These are phyloP conservation scores for Lasiommata megera DNA, from an alignment of 2,888 invertebrate species.

Conservation along the genomic window DNA sequence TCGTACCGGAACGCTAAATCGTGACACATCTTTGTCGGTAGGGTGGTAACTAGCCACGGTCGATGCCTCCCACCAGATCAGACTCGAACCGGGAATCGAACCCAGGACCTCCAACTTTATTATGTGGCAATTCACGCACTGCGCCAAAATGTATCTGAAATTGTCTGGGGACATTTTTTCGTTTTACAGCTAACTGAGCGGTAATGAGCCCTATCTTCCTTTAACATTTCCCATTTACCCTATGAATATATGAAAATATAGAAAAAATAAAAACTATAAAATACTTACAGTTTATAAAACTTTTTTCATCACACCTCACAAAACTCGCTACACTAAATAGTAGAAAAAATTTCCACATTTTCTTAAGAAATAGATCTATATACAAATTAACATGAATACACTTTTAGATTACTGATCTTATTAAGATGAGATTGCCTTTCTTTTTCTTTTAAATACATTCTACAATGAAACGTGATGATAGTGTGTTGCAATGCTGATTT, in stretches of 20 bases:
- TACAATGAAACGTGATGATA: conserved; percentile 30
- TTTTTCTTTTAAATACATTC: conserved; percentile 23
- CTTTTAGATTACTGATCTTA: neutral
- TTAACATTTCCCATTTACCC: too few relatives aligned
- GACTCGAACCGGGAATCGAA: too few relatives aligned
- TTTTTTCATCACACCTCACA: conserved; percentile 27
- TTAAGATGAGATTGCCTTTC: conserved; percentile 13
- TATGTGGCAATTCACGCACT: too few relatives aligned
- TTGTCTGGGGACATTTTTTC: neutral
- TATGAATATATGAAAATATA: neutral
- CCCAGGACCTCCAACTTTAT: too few relatives aligned
- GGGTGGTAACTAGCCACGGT: too few relatives aligned
- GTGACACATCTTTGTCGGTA: too few relatives aligned
- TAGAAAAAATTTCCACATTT: conserved; percentile 31
- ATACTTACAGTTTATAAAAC: conserved; percentile 37
- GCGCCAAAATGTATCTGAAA: too few relatives aligned
- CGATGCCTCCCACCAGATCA: too few relatives aligned
- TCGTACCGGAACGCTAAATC: too few relatives aligned
- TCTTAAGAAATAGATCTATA: neutral
- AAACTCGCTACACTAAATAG: conserved; percentile 19
- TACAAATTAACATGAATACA: neutral
- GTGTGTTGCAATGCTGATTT: neutral
- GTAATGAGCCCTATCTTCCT: too few relatives aligned
- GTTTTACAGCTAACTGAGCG: too few relatives aligned
- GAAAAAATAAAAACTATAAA: neutral